Conservation (phyloP, 2,888 invertebrate species). For the Ditula angustiorana region DNA sequence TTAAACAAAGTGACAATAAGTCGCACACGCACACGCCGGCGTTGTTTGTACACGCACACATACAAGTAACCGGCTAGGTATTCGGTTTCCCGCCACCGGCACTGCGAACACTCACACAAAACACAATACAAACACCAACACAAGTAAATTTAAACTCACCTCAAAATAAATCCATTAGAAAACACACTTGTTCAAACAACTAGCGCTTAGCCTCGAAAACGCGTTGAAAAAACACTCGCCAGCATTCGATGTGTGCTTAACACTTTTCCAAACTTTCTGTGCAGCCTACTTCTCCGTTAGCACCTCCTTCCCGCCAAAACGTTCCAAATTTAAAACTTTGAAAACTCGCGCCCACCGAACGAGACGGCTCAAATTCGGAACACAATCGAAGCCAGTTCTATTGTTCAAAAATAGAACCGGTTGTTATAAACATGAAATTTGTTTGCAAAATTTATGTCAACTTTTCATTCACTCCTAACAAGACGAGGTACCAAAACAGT, state of each 20-base stretch:
- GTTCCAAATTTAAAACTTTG: constrained; percentile 56
- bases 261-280: constrained; percentile 83
- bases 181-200: constrained; percentile 86
- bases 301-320: constrained; percentile 75
- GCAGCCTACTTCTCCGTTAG: constrained; percentile 66
- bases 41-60: constrained; percentile 81
- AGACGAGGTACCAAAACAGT: constrained; percentile 63
- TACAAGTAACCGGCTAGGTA: constrained; percentile 74
- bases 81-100: constrained; percentile 85
- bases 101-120: constrained; percentile 80
- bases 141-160: constrained; percentile 86
- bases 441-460: constrained; percentile 19
- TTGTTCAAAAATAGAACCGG: constrained; percentile 57
- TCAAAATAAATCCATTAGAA: constrained; percentile 86
- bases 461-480: constrained; percentile 59
- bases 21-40: constrained; percentile 69
- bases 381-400: constrained; percentile 49
- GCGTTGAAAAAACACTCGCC: constrained; percentile 84
- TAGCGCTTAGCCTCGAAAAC: constrained; percentile 85
- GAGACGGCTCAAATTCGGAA: constrained; percentile 48
- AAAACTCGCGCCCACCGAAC: constrained; percentile 47
- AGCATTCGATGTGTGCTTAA: constrained; percentile 77
- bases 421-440: constrained; percentile 45
- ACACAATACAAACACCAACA: constrained; percentile 85
- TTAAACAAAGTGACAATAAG: constrained; percentile 83